Base-by-base conservation (phyloP, 2,797 vertebrate genomes). In the Netta rufina region DNA sequence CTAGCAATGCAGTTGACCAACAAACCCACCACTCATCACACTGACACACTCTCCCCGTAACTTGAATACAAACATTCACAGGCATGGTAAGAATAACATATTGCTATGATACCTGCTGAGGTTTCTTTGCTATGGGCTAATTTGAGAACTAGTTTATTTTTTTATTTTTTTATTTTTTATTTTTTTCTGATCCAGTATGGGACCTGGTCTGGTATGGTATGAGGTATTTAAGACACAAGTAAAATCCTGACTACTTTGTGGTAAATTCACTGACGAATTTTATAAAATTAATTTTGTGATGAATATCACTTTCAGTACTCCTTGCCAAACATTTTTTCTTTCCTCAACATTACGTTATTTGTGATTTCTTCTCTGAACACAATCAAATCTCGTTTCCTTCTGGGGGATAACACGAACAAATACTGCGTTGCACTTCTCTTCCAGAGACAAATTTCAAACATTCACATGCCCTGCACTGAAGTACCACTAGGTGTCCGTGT, bases 401-500 rank as follows among this genome's bases (percentile, higher is more conserved):
- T 47, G 45, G 22, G 30, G 38, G 28, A 79, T 82, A 79, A 71
- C 9, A 15, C 12, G 28, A 84, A 58, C 14, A 75, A 88, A 62
- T 10, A n/a, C 17, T 38, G 32, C 38, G 47, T n/a, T 70, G 13
- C 43, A 33, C 47, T 61, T 20, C 27, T 47, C 20, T 75, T 58
- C 9, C 57, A 32, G 49, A 62, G n/a, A 62, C 2, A 43, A 18
- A 61, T 36, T 53, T 5, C 16, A 76, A 86, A 33, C 14, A 60
- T 30, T 45, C 49, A 22, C 60, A 6, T 89, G 89, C 41, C 41
- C 51, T 96, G 61, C 65, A 66, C 32, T 28, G 2, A 16, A 54
- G 19, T 11, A 45, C 91, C 97, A 94, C 92, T 83, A 97, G 97
- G 93, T 95, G 97, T 97, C 75, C 71, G 65, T 94, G 84, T 97